Evolutionary conservation across 2,797 vertebrate genomes (phyloP).

Genomic region (Neosalanx taihuensis): DNA sequence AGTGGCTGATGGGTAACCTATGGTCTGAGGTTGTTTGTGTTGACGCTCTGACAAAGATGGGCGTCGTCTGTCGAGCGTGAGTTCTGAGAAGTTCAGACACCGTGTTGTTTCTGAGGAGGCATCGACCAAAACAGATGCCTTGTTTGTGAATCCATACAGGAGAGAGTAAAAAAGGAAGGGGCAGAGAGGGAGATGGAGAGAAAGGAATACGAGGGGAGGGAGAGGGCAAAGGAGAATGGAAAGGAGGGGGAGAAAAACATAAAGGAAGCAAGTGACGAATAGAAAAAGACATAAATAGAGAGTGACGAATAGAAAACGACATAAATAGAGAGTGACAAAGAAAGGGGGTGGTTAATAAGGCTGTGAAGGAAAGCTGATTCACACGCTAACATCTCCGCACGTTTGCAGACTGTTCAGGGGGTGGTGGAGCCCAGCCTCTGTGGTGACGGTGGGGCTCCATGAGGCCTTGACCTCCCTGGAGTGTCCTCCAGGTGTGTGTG

Average conservation of each 20-base stretch:
- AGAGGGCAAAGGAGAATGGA: too few species aligned
- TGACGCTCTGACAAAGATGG: conserved; percentile 38
- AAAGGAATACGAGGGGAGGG: neutral
- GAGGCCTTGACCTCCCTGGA: too few species aligned
- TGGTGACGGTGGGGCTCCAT: too few species aligned
- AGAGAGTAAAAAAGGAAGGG: neutral
- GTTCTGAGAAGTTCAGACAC: conserved; percentile 5
- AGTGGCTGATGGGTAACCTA: too few species aligned
- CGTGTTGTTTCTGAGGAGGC: conserved; percentile 59
- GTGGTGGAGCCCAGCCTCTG: too few species aligned
- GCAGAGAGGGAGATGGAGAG: neutral
- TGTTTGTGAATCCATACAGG: conserved; percentile 59
- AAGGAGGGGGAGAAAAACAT: too few species aligned
- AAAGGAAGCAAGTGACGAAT: neutral
- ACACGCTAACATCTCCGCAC: too few species aligned
- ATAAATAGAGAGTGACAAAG: neutral
- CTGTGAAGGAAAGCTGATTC: too few species aligned
- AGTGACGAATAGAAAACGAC: neutral
- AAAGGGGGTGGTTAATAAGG: neutral
- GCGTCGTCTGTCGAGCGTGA: too few species aligned
- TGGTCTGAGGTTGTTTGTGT: too few species aligned
- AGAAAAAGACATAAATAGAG: neutral
- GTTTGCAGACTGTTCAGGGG: too few species aligned
- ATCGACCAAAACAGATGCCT: conserved; percentile 59
- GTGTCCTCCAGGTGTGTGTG: too few species aligned